Evolutionary conservation across 2,113 vertebrate genomes (phyloP).

Genomic region (Vidua chalybeata): DNA sequence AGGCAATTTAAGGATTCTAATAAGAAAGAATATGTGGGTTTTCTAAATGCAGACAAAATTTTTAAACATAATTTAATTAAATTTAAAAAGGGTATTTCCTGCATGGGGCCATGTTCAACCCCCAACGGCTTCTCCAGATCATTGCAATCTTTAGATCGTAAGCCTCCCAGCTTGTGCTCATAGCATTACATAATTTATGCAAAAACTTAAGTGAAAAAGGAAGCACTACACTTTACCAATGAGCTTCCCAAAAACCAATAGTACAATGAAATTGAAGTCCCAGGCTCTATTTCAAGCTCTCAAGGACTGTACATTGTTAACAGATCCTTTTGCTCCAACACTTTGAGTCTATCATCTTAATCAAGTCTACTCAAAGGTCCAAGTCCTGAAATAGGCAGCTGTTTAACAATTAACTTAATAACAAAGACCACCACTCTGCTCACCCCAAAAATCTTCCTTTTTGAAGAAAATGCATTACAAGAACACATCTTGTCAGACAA

Average conservation of each 20-base stretch:
- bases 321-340: neutral
- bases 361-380: neutral
- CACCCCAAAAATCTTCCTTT: neutral
- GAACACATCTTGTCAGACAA: neutral
- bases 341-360: neutral
- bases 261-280: neutral
- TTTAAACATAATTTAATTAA: neutral
- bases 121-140: neutral
- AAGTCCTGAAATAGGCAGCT: neutral
- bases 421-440: neutral
- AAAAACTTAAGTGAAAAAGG: neutral
- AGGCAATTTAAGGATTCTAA: neutral
- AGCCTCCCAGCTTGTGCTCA: neutral
- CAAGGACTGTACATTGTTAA: neutral
- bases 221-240: neutral
- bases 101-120: neutral
- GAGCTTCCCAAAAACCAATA: neutral
- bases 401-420: neutral
- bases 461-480: rapidly evolving
- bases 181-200: rapidly evolving
- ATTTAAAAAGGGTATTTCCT: neutral
- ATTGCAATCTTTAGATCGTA: neutral
- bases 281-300: neutral
- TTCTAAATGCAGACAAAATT: neutral
- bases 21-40: neutral